phyloP scores from a whole-genome alignment of 64 coral and sea anemone genomes.

The Stylophora pistillata region DNA sequence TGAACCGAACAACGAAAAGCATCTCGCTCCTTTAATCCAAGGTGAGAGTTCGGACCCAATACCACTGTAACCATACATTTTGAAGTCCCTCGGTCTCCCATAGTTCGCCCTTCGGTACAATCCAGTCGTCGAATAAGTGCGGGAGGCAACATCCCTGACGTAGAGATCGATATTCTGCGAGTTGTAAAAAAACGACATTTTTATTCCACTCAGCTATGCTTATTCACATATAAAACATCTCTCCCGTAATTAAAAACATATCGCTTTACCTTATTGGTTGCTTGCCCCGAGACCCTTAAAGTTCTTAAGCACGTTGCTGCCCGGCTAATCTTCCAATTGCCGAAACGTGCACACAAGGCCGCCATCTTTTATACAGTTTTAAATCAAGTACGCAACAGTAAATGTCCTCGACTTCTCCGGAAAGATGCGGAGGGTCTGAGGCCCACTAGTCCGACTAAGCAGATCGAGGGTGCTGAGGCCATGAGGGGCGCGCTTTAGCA shows the following conservation, averaged over 20 bases:
- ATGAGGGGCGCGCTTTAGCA: no score
- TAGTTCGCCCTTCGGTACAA: background rate
- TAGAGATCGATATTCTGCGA: background rate
- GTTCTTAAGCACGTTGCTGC: background rate
- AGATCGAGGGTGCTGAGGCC: no score
- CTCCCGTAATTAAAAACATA: background rate
- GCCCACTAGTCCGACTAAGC: no score
- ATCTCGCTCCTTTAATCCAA: background rate
- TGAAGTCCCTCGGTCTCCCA: background rate
- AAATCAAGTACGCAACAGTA: constrained; percentile 14
- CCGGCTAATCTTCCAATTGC: background rate
- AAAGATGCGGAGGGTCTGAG: no score
- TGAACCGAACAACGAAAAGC: background rate
- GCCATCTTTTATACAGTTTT: constrained; percentile 56
- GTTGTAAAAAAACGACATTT: background rate
- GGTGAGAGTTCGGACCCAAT: background rate
- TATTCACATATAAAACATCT: background rate
- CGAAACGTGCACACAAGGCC: constrained; percentile 60
- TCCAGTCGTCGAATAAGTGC: constrained; percentile 11
- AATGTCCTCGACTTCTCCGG: background rate
- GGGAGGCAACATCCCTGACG: background rate
- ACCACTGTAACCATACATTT: background rate
- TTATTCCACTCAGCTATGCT: background rate
- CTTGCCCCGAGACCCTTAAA: background rate
- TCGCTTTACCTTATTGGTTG: background rate